phyloP scores from a whole-genome alignment of 64 coral and sea anemone genomes.

The Pocillopora verrucosa region DNA sequence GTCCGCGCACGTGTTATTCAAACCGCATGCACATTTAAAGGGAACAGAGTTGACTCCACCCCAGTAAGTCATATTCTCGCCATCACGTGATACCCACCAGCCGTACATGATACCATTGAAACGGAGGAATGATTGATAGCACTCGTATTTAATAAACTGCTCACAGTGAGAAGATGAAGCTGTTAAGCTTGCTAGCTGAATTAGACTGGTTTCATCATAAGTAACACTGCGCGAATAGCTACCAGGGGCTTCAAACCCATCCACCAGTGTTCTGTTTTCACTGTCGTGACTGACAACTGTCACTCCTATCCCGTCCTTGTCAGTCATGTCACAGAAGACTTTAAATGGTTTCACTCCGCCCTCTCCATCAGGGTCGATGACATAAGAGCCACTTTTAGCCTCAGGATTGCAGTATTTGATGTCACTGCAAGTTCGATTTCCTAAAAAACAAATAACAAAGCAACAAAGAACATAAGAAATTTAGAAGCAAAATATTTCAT shows the following conservation, averaged over 20 bases:
- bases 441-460: no score
- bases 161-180: conserved; percentile 31
- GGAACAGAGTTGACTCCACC: no score
- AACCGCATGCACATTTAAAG: no score
- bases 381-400: conserved; percentile 12
- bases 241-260: neutral
- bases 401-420: neutral
- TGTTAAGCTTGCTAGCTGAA: neutral
- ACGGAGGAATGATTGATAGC: no score
- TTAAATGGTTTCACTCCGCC: conserved; percentile 2
- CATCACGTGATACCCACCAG: conserved; percentile 20
- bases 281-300: conserved; percentile 54
- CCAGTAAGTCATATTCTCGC: no score
- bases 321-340: conserved; percentile 59
- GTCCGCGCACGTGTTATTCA: no score
- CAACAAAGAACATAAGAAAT: no score
- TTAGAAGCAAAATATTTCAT: no score
- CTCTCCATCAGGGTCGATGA: conserved; percentile 11
- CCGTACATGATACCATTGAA: neutral
- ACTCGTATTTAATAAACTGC: conserved; percentile 50
- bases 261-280: conserved; percentile 34
- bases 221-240: neutral
- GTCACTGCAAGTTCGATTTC: conserved; percentile 20
- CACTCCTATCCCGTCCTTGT: conserved; percentile 24
- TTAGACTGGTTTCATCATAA: neutral